phyloP scores from a whole-genome alignment of 2,797 vertebrate species.

The Falco novaeseelandiae region DNA sequence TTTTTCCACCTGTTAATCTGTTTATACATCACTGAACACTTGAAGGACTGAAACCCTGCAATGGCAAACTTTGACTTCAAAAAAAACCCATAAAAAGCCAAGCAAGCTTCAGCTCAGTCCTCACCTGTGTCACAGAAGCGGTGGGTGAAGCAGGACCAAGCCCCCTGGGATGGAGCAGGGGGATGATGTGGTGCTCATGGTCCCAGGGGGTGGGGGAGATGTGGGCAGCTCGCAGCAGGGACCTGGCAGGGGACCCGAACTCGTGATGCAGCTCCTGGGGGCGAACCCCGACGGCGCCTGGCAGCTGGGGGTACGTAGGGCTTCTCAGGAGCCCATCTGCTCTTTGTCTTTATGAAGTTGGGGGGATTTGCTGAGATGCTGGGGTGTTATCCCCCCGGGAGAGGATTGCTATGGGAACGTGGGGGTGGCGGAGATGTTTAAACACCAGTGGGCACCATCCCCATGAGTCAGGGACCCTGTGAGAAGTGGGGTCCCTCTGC shows the following conservation, averaged over 20 bases:
- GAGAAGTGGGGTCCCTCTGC: too few species aligned
- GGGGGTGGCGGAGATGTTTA: neutral
- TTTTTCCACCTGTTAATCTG: constrained; percentile 27
- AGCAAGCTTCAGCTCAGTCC: neutral
- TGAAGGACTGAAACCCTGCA: neutral
- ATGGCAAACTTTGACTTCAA: neutral
- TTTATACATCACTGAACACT: neutral
- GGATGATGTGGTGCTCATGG: fast-evolving
- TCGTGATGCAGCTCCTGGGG: neutral
- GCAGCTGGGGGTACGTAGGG: neutral
- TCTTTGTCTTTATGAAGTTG: neutral
- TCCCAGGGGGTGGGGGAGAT: neutral
- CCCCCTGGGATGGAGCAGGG: neutral
- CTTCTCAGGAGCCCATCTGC: neutral
- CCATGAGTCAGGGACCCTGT: fast-evolving
- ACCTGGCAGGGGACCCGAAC: neutral
- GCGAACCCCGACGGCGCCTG: fast-evolving
- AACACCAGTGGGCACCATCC: fast-evolving
- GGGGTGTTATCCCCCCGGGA: fast-evolving
- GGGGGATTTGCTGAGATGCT: neutral
- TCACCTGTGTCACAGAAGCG: neutral
- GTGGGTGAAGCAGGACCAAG: neutral
- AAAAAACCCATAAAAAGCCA: neutral
- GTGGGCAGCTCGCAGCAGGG: neutral
- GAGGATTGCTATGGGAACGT: neutral